Percentiles rank a stretch among this genome's conserved stretches.
Evolutionary conservation across 2,113 vertebrate genomes (phyloP).

Genomic region (Amblyornis subalaris): DNA sequence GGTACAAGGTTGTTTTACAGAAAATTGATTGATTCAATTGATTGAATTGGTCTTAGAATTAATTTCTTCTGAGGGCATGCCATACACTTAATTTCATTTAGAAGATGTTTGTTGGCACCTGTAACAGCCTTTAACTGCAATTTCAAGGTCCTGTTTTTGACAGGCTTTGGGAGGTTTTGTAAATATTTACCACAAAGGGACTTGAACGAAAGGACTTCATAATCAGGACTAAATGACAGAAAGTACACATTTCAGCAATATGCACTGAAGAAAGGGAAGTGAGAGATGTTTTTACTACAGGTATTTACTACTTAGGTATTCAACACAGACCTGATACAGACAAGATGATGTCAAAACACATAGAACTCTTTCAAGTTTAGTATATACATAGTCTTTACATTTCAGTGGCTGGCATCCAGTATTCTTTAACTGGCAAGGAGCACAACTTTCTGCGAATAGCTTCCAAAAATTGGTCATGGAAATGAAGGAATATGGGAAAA

Average conservation of each 20-base stretch:
- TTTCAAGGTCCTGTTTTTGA: neutral
- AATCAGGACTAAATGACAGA: neutral
- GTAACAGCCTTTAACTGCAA: neutral
- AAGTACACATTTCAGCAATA: neutral
- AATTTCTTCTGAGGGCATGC: neutral
- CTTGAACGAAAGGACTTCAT: neutral
- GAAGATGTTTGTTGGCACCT: neutral
- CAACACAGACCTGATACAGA: neutral
- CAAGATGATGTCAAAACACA: neutral
- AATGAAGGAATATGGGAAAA: neutral
- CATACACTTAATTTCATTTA: neutral
- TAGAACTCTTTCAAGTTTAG: neutral
- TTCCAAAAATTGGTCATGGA: neutral
- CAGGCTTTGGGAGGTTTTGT: neutral
- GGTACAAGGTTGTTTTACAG: neutral
- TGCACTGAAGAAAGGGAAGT: neutral
- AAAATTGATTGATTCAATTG: neutral
- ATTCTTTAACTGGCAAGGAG: neutral
- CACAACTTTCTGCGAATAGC: neutral
- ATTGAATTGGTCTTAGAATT: neutral
- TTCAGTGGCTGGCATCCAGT: neutral
- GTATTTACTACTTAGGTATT: neutral
- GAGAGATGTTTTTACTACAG: neutral
- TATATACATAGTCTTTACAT: neutral
- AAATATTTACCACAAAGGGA: neutral